Percentiles rank a stretch among this genome's conserved stretches.
phyloP scores from a whole-genome alignment of 2,888 invertebrate genomes.

The Cantharis rufa region DNA sequence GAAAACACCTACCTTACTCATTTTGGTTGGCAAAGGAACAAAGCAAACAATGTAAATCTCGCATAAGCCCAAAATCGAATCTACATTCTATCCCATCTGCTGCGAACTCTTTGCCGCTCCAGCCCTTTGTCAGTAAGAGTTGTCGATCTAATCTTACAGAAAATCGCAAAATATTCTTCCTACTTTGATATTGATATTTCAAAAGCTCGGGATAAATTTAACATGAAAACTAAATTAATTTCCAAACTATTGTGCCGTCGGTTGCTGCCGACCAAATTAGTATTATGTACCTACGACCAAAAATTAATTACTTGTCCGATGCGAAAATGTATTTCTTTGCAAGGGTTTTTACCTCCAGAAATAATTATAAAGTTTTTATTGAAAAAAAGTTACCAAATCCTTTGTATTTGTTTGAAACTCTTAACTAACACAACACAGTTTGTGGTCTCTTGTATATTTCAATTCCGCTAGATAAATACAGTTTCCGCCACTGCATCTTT shows the following conservation, averaged over 20 bases:
- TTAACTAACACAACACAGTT: background rate
- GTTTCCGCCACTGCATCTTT: background rate
- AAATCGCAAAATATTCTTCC: constrained; percentile 35
- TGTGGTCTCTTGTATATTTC: background rate
- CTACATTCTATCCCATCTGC: constrained; percentile 42
- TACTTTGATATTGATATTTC: constrained; percentile 29
- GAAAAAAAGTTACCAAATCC: background rate
- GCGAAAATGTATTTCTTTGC: background rate
- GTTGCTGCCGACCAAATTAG: background rate
- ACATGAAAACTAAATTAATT: background rate
- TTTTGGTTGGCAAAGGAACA: constrained; percentile 34
- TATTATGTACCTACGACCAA: background rate
- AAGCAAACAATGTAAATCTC: constrained; percentile 51
- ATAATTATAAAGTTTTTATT: background rate
- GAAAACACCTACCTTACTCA: constrained; percentile 23
- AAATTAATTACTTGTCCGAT: background rate
- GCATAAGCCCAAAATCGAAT: constrained; percentile 48
- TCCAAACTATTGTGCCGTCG: background rate
- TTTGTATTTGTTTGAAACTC: background rate
- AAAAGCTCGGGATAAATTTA: background rate
- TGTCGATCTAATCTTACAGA: constrained; percentile 34
- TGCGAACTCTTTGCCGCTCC: constrained; percentile 33
- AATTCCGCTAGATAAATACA: background rate
- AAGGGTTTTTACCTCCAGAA: background rate
- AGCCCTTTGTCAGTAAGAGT: constrained; percentile 22